Base-by-base conservation (phyloP, 2,888 invertebrate genomes). In the Plebejus melissa region DNA sequence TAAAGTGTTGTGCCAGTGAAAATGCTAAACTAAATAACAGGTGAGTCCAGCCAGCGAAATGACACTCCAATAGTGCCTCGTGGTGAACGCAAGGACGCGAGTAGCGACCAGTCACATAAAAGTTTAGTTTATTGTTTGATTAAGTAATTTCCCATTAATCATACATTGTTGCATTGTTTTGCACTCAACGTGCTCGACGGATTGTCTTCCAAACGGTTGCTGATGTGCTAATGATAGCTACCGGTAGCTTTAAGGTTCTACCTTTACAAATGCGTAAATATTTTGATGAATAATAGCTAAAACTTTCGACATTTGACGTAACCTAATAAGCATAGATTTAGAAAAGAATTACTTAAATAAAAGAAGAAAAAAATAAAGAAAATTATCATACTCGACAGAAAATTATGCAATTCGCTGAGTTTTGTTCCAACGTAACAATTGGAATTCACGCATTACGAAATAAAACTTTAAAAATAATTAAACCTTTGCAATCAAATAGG, bases 81-180 rank as follows among this genome's bases (percentile, higher is more conserved):
- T 84, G 84, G 89, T 90, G 91, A 91, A 92, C 80, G 92, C 91
- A 92, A 93, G 92, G 93, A 91, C 92, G 80, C 80, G 80, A 82
- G 93, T 91, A 92, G 80, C 80, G 80, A 82, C 82, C 82, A 81
- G 82, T 80, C 81, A 16, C 28, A 54, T 72, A 57, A 75, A 57
- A 71, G 76, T 77, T 76, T 72, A 76, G 71, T 76, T 77, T 77
- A 77, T 79, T 77, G 77, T 79, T 79, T 79, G 80, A 81, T 80
- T 80, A 80, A 77, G 79, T 81, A 81, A 79, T 79, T 80, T 81
- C 82, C 79, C 82, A 78, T 76, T 77, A 77, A 74, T 77, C 78
- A 75, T 77, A 76, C 77, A 77, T 77, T 77, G 78, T 77, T 76
- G 76, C 71, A 79, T 80, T 80, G 79, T 71, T 70, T 41, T 70